A percentile compares a stretch with the other conserved stretches of the same genome.
phyloP scores from a whole-genome alignment of 1,140 invertebrate species.

The Odontomachus brunneus region DNA sequence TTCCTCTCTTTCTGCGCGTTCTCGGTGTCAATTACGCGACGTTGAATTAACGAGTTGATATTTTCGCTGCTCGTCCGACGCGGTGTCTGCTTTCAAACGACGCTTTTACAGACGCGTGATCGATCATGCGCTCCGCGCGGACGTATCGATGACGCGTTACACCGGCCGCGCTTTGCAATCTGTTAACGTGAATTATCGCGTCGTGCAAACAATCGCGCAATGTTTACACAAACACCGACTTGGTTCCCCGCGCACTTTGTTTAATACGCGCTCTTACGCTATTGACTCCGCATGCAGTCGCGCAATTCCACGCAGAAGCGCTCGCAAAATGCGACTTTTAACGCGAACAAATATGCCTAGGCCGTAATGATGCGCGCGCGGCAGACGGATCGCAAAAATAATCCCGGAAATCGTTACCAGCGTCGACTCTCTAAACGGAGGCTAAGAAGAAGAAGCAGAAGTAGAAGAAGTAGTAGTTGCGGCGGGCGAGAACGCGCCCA shows the following conservation, averaged over 20 bases:
- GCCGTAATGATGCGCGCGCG: neutral
- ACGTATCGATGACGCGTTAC: constrained; percentile 27
- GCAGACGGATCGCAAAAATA: neutral
- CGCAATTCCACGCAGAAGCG: neutral
- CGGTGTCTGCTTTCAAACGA: constrained; percentile 35
- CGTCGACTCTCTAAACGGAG: constrained; percentile 7
- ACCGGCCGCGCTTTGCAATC: constrained; percentile 30
- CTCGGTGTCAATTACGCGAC: constrained; percentile 60
- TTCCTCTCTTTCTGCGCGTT: constrained; percentile 40
- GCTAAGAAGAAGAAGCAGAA: constrained; percentile 12
- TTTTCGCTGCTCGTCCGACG: constrained; percentile 31
- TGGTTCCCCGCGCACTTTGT: neutral
- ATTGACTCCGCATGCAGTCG: neutral
- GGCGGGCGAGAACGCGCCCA: neutral
- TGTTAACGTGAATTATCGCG: constrained; percentile 39
- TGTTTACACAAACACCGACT: constrained; percentile 32
- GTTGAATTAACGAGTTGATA: constrained; percentile 57
- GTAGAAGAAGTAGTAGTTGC: too few species aligned
- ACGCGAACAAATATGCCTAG: constrained; percentile 35
- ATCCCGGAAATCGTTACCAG: neutral
- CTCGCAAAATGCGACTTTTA: constrained; percentile 3
- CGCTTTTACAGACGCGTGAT: constrained; percentile 41
- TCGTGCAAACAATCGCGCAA: constrained; percentile 36
- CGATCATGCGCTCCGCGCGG: constrained; percentile 13
- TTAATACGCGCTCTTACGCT: neutral